A percentile compares a stretch with the other conserved stretches of the same genome.
These are phyloP conservation scores for Chymomyza costata DNA, from an alignment of 1,140 invertebrate genomes.

Conservation along the genomic window DNA sequence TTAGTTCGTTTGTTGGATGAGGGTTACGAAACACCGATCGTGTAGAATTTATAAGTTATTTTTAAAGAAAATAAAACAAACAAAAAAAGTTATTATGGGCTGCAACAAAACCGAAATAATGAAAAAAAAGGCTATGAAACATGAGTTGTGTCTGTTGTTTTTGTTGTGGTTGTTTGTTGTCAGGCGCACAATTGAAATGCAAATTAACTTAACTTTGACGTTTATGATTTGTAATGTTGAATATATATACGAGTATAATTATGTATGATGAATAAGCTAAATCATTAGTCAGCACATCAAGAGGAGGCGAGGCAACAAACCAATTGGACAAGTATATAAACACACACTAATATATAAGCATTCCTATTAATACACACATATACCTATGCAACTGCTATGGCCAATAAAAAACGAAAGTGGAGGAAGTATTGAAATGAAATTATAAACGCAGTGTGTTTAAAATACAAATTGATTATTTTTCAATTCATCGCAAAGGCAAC, in stretches of 20 bases:
- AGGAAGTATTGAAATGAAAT: constrained; percentile 33
- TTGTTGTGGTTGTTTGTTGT: constrained; percentile 15
- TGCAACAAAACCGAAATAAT: constrained; percentile 12
- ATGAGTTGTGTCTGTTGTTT: constrained; percentile 15
- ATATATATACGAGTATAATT: no score
- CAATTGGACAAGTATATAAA: constrained; percentile 38
- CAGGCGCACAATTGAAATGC: constrained; percentile 53
- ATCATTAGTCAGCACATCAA: constrained; percentile 58
- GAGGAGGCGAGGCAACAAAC: constrained; percentile 38
- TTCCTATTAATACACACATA: background rate
- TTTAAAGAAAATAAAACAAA: constrained; percentile 25
- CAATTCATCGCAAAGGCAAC: constrained; percentile 21
- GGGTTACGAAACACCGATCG: constrained; percentile 52
- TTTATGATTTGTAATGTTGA: constrained; percentile 71
- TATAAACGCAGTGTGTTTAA: constrained; percentile 50
- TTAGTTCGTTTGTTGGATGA: constrained; percentile 43
- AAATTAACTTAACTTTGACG: constrained; percentile 42
- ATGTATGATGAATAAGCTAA: constrained; percentile 41
- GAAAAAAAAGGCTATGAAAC: constrained; percentile 20
- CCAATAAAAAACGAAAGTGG: constrained; percentile 61
- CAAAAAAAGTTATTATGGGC: constrained; percentile 12
- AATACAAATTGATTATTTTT: constrained; percentile 54
- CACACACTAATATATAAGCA: constrained; percentile 3
- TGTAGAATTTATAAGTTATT: constrained; percentile 59
- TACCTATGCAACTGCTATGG: constrained; percentile 18